phyloP scores from a whole-genome alignment of 2,797 vertebrate genomes.

The Acrocephalus scirpaceus region DNA sequence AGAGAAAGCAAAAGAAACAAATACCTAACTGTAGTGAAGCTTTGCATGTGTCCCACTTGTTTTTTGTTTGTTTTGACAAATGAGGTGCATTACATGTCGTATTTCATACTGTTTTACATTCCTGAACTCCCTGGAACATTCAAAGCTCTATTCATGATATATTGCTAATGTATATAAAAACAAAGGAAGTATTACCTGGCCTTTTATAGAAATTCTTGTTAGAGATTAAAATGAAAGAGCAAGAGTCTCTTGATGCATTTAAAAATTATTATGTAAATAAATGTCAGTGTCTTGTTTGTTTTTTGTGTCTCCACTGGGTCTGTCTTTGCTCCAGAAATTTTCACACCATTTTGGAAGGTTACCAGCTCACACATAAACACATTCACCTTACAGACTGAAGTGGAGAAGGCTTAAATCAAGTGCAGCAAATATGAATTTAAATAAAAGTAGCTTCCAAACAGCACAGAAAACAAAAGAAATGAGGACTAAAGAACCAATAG shows the following conservation, averaged over 20 bases:
- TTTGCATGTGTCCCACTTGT: neutral
- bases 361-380: neutral
- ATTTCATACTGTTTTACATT: slow-evolving; percentile 10
- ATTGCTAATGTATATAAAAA: neutral
- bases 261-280: neutral
- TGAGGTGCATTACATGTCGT: neutral
- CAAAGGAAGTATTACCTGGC: neutral
- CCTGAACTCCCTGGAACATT: slow-evolving; percentile 3
- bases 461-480: neutral
- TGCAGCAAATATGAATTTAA: slow-evolving; percentile 50
- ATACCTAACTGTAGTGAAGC: neutral
- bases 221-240: slow-evolving; percentile 1
- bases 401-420: slow-evolving; percentile 12
- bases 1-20: neutral
- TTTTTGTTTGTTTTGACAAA: neutral
- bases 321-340: neutral
- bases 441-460: slow-evolving; percentile 42
- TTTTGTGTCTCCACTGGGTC: neutral
- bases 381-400: neutral
- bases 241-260: neutral
- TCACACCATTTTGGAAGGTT: neutral
- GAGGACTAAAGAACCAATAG: slow-evolving; percentile 15
- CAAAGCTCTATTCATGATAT: neutral
- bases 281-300: neutral
- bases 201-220: neutral